Base-by-base conservation (phyloP, 1,140 invertebrate species). In the Zeugodacus cucurbitae region DNA sequence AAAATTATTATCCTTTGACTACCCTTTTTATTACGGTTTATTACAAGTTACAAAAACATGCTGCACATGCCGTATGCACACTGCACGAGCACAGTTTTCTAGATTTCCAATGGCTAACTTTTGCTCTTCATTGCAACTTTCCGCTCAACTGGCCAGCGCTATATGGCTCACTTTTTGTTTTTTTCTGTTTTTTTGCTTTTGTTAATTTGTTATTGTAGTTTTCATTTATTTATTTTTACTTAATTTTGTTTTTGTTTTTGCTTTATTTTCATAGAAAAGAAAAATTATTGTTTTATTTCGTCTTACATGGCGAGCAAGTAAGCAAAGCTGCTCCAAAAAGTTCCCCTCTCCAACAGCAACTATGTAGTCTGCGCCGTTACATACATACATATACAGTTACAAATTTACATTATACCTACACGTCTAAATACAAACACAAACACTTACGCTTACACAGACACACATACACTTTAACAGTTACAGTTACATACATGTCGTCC, bases 201-300 rank as follows among this genome's bases (percentile, higher is more conserved):
- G 29, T 26, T 87, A 64, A 37, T 22, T 67, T 22, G 44, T 64
- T 41, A 54, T 87, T 74, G 0, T 54, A 17, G 11, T 54, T 54
- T 17, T 54, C 3, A 17, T 14, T 54, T 54, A 14, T 37, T 74
- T 67, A 64, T 41, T 44, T 64, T 54, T 48, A n/a, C 17, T 54
- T 44, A 34, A 44, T 26, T 59, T 48, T n/a, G n/a, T 59, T 26
- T 11, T 58, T 54, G 20, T 86, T 57, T 29, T 87, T 41, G 11
- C 20, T 44, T 2, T 41, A 70, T 87, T 58, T 41, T 34, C 34
- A 87, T 87, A 87, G 48, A 64, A 70, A 87, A 87, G 48, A 54
- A 87, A 87, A 87, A 87, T 87, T 87, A 87, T 87, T 87, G 87
- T 87, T 87, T 87, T 87, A 54, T 87, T 87, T 64, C 62, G 67